Conservation (phyloP, 1,140 invertebrate genomes). For the Atta cephalotes region DNA sequence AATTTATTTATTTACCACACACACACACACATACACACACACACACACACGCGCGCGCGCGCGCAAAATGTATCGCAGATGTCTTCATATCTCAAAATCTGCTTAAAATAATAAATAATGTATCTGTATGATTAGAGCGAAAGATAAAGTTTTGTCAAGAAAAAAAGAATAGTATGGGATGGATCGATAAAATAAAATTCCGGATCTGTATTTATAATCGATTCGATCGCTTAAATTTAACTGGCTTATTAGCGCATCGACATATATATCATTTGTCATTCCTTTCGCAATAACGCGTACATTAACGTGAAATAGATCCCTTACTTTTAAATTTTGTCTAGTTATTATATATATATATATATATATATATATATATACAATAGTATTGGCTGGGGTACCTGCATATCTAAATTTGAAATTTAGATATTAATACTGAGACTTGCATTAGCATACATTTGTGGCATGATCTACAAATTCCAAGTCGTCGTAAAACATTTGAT, state of each 20-base stretch:
- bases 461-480: slow-evolving; percentile 10
- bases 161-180: background rate
- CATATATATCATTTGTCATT: background rate
- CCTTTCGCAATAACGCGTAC: background rate
- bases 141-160: background rate
- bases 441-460: slow-evolving; percentile 35
- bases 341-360: no score
- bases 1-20: slow-evolving; percentile 24
- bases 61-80: background rate
- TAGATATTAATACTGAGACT: background rate
- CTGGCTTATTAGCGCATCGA: background rate
- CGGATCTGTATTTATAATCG: slow-evolving; percentile 2
- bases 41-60: no score
- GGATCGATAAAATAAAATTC: background rate
- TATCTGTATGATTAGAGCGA: background rate
- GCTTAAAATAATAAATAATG: slow-evolving; percentile 5
- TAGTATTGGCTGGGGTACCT: background rate
- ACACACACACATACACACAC: no score
- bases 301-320: background rate
- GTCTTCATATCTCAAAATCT: background rate
- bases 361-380: background rate
- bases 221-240: background rate
- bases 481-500: slow-evolving; percentile 14
- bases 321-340: background rate
- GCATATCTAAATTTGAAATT: slow-evolving; percentile 23